A percentile compares a stretch with the other conserved stretches of the same genome.
These are phyloP conservation scores for Drosophila ohnishii DNA, from an alignment of 1,140 invertebrate genomes.

Conservation along the genomic window DNA sequence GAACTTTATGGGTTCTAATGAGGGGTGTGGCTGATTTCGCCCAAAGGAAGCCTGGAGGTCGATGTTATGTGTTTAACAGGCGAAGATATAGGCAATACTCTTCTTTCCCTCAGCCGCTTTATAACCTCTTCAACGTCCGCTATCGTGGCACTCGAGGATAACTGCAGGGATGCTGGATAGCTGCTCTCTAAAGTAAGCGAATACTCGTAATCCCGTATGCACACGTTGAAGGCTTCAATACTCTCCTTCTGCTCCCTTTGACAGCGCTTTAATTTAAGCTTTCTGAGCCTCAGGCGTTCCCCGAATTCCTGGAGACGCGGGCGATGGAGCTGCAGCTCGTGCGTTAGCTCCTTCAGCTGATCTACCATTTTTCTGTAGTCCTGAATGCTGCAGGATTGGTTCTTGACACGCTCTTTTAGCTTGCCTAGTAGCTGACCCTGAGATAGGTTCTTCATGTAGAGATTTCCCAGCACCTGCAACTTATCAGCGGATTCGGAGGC, in stretches of 20 bases:
- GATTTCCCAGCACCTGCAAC: neutral
- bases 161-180: conserved; percentile 2
- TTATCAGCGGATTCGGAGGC: neutral
- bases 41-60: neutral
- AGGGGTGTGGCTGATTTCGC: conserved; percentile 14
- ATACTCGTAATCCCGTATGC: conserved; percentile 13
- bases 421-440: neutral
- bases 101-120: neutral
- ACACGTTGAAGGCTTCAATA: conserved; percentile 37
- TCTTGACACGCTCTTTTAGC: neutral
- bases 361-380: conserved; percentile 2
- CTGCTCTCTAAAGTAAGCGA: conserved; percentile 3
- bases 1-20: conserved; percentile 18
- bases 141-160: conserved; percentile 4
- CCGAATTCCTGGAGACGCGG: conserved; percentile 10
- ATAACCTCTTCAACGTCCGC: conserved; percentile 2
- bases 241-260: conserved; percentile 1
- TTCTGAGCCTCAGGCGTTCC: conserved; percentile 7
- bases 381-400: conserved; percentile 2
- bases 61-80: conserved; percentile 19
- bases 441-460: neutral
- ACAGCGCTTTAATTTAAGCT: conserved; percentile 15
- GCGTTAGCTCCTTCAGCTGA: neutral
- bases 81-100: conserved; percentile 1
- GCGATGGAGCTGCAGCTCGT: conserved; percentile 8